Evolutionary conservation across 1,140 invertebrate genomes (phyloP).

Genomic region (Harpegnathos saltator): DNA sequence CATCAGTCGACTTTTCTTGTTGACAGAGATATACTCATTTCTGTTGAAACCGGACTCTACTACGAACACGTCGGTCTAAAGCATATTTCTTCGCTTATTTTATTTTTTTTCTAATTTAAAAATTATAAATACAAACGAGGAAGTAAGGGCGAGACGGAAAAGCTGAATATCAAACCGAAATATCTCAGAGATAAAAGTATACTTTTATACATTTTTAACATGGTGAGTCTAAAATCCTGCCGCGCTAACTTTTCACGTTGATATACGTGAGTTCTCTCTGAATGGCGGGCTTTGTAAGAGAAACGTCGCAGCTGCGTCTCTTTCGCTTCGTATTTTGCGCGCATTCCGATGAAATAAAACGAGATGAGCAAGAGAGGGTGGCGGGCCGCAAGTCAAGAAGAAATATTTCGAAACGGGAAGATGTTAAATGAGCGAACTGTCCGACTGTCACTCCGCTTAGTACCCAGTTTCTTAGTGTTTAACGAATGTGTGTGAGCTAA

Average conservation of each 20-base stretch:
- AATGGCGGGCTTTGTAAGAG: constrained; percentile 79
- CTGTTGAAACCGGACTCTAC: too few species aligned
- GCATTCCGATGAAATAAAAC: constrained; percentile 78
- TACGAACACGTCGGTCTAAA: too few species aligned
- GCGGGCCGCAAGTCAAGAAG: constrained; percentile 71
- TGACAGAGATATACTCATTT: too few species aligned
- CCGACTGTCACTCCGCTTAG: constrained; percentile 80
- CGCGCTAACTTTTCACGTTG: constrained; percentile 52
- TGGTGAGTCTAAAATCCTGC: constrained; percentile 1
- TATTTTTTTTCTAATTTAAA: too few species aligned
- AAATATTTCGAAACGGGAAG: constrained; percentile 80
- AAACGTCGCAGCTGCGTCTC: constrained; percentile 77
- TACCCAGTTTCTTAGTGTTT: constrained; percentile 76
- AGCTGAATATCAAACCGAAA: constrained; percentile 2
- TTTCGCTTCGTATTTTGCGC: constrained; percentile 73
- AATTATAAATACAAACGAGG: too few species aligned
- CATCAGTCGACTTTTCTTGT: too few species aligned
- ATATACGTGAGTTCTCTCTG: constrained; percentile 75
- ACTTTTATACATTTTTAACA: background rate
- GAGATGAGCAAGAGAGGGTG: constrained; percentile 65
- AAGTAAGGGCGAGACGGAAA: too few species aligned
- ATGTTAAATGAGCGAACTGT: constrained; percentile 84
- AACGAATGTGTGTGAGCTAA: constrained; percentile 73
- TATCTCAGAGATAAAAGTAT: background rate
- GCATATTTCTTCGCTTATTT: too few species aligned